Conservation (phyloP, 2,113 vertebrate species). For the Notechis scutatus region DNA sequence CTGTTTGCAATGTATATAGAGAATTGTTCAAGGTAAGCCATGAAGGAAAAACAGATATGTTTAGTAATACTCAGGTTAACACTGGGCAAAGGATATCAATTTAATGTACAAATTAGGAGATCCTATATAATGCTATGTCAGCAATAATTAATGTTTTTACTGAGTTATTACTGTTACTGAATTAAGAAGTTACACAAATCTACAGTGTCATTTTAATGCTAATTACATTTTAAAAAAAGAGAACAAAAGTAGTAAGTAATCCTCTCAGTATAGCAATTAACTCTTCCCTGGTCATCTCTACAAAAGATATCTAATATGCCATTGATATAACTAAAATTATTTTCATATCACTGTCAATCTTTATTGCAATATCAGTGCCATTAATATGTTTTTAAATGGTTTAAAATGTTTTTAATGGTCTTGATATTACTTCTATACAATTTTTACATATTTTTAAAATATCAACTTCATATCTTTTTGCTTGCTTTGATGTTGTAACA, state of each 20-base stretch:
- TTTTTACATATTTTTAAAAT: neutral
- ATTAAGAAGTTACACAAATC: conserved; percentile 1
- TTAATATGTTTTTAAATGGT: too few relatives aligned
- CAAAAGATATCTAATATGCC: neutral
- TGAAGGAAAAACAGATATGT: neutral
- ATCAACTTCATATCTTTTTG: neutral
- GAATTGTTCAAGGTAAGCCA: conserved; percentile 80
- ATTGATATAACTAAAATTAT: neutral
- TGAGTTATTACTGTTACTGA: neutral
- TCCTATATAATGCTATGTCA: neutral
- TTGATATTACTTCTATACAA: neutral
- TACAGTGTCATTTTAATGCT: neutral
- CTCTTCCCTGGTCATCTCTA: neutral
- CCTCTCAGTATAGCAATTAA: neutral
- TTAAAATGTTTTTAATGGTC: too few relatives aligned
- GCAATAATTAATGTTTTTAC: neutral
- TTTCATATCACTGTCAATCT: neutral
- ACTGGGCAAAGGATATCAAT: neutral
- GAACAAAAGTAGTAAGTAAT: neutral
- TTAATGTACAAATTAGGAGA: neutral
- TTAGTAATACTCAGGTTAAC: neutral
- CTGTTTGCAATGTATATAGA: conserved; percentile 70
- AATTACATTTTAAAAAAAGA: neutral
- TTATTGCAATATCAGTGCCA: neutral
- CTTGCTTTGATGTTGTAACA: conserved; percentile 13